These are phyloP conservation scores for Drosophila nebulosa DNA, from an alignment of 1,140 invertebrate species.

Conservation along the genomic window DNA sequence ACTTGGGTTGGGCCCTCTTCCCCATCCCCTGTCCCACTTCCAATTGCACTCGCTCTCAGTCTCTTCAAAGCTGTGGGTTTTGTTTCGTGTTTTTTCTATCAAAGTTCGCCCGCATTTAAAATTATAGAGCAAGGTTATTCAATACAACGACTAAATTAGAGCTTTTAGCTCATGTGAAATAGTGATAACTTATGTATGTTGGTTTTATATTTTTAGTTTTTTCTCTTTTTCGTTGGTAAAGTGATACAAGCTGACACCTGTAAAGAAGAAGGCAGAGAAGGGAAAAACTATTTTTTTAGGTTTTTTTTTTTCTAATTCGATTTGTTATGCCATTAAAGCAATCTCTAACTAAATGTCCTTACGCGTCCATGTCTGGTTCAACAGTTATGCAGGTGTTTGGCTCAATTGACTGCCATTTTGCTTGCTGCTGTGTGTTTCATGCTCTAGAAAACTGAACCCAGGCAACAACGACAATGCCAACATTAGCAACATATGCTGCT, in stretches of 20 bases:
- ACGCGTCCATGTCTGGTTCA: neutral
- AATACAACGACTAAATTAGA: neutral
- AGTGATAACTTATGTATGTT: neutral
- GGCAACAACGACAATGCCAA: constrained; percentile 25
- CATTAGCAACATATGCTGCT: constrained; percentile 63
- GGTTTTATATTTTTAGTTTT: neutral
- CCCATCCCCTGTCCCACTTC: neutral
- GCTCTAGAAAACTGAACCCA: neutral
- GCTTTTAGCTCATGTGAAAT: neutral
- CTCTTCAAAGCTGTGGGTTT: neutral
- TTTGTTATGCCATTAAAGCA: neutral
- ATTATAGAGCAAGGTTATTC: constrained; percentile 10
- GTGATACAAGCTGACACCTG: neutral
- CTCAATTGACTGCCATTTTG: neutral
- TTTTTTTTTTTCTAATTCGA: neutral
- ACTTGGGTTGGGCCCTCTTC: constrained; percentile 22
- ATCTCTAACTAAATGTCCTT: neutral
- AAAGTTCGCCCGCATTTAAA: neutral
- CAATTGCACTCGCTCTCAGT: neutral
- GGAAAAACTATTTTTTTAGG: too few relatives aligned
- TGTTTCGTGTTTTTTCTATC: neutral
- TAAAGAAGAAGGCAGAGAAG: neutral
- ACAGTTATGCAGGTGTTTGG: constrained; percentile 5
- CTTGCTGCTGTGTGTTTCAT: neutral
- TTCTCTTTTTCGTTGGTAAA: neutral